These are phyloP conservation scores for Solea solea DNA, from an alignment of 2,113 vertebrate species.

Conservation along the genomic window DNA sequence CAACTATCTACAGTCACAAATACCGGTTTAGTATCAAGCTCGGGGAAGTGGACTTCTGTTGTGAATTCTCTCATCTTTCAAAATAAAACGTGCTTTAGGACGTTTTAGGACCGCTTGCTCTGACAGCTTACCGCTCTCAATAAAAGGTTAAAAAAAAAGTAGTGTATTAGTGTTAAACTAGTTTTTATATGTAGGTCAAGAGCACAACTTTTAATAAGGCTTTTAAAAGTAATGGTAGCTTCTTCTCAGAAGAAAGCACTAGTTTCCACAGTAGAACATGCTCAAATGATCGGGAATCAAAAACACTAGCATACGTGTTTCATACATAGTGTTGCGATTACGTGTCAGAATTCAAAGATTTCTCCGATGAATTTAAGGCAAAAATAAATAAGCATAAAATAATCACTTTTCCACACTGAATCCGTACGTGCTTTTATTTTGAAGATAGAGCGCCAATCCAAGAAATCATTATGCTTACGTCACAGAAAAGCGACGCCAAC, in stretches of 20 bases:
- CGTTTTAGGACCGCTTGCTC: not conserved
- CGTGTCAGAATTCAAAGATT: not conserved
- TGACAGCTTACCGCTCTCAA: not conserved
- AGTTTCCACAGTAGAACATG: too few species aligned
- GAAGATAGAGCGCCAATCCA: not conserved
- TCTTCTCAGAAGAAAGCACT: too few species aligned
- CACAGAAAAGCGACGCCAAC: conserved; percentile 18
- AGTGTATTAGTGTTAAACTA: not conserved
- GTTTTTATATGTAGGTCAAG: not conserved
- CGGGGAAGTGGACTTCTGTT: not conserved
- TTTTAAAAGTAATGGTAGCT: not conserved
- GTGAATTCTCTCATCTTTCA: conserved; percentile 18
- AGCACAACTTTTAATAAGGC: not conserved
- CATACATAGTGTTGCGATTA: too few species aligned
- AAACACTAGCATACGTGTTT: too few species aligned
- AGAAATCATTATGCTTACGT: conserved; percentile 19
- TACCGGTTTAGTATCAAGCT: not conserved
- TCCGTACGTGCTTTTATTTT: conserved; percentile 3
- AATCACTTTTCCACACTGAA: not conserved
- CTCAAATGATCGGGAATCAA: too few species aligned
- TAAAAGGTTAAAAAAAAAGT: not conserved
- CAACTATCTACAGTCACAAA: not conserved
- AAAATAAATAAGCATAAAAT: too few species aligned
- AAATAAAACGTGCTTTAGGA: conserved; percentile 33
- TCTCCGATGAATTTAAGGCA: not conserved